These are phyloP conservation scores for Spialia ferax DNA, from an alignment of 2,888 invertebrate genomes.

Conservation along the genomic window DNA sequence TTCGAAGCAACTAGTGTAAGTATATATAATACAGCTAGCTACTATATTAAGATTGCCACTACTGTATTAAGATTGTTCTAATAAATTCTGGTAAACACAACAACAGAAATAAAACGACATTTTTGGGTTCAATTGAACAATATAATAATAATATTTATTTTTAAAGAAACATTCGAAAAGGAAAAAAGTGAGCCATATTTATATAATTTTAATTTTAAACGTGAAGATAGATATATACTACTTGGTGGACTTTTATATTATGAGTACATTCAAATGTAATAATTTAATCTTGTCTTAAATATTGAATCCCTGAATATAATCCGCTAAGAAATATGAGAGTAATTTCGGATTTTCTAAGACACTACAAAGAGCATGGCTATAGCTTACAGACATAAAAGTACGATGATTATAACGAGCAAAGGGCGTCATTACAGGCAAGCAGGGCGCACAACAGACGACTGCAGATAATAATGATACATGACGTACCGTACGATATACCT, in stretches of 20 bases:
- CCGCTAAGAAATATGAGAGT: neutral
- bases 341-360: conserved; percentile 14
- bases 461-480: conserved; percentile 38
- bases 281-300: no score
- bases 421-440: conserved; percentile 37
- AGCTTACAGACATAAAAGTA: conserved; percentile 17
- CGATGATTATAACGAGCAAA: conserved; percentile 36
- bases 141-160: no score
- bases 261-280: no score
- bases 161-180: no score
- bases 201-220: neutral
- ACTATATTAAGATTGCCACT: no score
- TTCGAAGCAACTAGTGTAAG: conserved; percentile 93
- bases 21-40: conserved; percentile 46
- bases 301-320: no score
- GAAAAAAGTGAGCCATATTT: neutral
- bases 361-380: neutral
- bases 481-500: conserved; percentile 11
- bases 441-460: conserved; percentile 34
- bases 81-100: neutral
- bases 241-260: no score
- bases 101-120: neutral
- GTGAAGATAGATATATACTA: no score
- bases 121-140: no score
- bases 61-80: no score